Base-by-base conservation (phyloP, 1,140 invertebrate species). In the Goniozus legneri region DNA sequence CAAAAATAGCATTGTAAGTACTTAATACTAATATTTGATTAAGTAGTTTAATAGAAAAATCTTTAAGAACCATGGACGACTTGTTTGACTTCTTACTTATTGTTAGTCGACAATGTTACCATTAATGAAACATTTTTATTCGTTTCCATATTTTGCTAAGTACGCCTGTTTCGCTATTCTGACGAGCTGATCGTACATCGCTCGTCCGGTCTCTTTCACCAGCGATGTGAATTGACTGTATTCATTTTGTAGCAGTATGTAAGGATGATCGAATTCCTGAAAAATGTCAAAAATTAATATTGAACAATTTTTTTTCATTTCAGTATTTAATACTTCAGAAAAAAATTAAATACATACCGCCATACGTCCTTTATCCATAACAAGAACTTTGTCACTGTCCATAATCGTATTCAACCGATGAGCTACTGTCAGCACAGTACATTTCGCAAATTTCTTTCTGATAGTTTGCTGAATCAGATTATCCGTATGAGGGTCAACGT, bases 341-440 rank as follows among this genome's bases (percentile, higher is more conserved):
- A 57, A 80, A 67, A 27, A 81, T 75, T 78, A 57, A 71, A 58
- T 27, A 78, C 68, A 56, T 48, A 74, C 78, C 42, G 54, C 57
- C 59, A 69, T 65, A 2, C 59, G 58, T 40, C 78, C 78, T 35
- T 68, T 74, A 33, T 82, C 79, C 73, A 89, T 77, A 0, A 89
- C 84, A 21, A 89, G 59, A 0, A 87, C 79, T 52, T 79, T 78
- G 54, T 85, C 80, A 55, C 77, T 74, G 27, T 77, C 76, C 68
- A 77, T 76, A 37, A 77, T 76, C 0, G 76, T 77, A 71, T 76
- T 84, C 55, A 84, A 58, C 47, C 81, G 67, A 68, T 87, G 84
- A 22, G 84, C 84, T 22, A 86, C 80, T 0, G 84, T 84, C 6
- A 86, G 64, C 21, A 86, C 81, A 0, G 84, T 86, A 18, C 77